Percentiles rank a stretch among this genome's conserved stretches.
These are phyloP conservation scores for Lepidochitona cinerea DNA, from an alignment of 2,888 invertebrate species.

Conservation along the genomic window DNA sequence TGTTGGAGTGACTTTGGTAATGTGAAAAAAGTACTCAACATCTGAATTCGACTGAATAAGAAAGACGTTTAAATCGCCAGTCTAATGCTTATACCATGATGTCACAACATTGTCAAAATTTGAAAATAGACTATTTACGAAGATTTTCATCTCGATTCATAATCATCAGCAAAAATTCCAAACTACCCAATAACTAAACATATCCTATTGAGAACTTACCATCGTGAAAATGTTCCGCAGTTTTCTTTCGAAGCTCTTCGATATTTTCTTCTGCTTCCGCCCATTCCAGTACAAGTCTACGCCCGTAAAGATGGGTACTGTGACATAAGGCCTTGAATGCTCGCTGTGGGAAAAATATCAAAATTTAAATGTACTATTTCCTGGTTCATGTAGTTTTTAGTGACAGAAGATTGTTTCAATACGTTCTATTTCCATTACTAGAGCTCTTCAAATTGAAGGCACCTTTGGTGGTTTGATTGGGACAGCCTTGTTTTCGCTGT, in stretches of 20 bases:
- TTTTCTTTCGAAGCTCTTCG: constrained; percentile 86
- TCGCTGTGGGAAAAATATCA: constrained; percentile 80
- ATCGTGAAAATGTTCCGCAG: constrained; percentile 75
- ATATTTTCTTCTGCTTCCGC: constrained; percentile 83
- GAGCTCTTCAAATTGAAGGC: too few relatives aligned
- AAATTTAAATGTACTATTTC: too few relatives aligned
- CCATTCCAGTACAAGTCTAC: constrained; percentile 96
- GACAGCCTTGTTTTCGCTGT: too few relatives aligned
- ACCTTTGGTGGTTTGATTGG: too few relatives aligned
- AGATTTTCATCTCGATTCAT: background rate
- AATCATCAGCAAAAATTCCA: background rate
- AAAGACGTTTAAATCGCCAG: too few relatives aligned
- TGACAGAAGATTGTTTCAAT: too few relatives aligned
- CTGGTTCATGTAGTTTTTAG: too few relatives aligned
- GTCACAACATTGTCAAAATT: background rate
- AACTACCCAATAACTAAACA: background rate
- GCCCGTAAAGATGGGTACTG: constrained; percentile 97
- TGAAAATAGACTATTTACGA: background rate
- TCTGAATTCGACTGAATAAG: too few relatives aligned
- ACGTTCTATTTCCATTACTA: too few relatives aligned
- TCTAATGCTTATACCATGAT: too few relatives aligned
- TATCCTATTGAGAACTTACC: constrained; percentile 39
- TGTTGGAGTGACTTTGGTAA: too few relatives aligned
- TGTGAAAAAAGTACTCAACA: too few relatives aligned
- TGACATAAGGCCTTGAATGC: constrained; percentile 94